Conservation (phyloP, 2,888 invertebrate species). For the Coenonympha arcania region DNA sequence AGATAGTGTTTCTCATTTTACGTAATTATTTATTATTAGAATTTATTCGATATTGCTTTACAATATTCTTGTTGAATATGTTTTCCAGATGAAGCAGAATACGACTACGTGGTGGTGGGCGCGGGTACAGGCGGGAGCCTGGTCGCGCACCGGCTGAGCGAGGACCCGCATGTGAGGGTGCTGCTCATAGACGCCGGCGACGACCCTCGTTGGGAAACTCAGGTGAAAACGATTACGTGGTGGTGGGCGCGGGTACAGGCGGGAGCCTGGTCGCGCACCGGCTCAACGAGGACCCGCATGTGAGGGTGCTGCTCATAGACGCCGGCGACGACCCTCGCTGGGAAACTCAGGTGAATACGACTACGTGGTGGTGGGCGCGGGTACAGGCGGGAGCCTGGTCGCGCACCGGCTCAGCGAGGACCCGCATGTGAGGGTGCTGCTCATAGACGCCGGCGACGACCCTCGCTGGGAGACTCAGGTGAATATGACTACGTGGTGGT, state of each 20-base stretch:
- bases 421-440: conserved; percentile 25
- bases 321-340: conserved; percentile 37
- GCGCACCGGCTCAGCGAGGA: conserved; percentile 34
- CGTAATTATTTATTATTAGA: too few relatives aligned
- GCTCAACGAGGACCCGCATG: conserved; percentile 28
- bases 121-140: conserved; percentile 37
- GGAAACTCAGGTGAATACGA: conserved; percentile 33
- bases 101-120: conserved; percentile 36
- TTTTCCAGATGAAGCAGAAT: conserved; percentile 19
- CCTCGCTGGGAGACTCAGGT: conserved; percentile 35
- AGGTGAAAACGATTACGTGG: conserved; percentile 37
- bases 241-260: conserved; percentile 37
- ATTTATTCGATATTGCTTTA: too few relatives aligned
- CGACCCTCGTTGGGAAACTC: conserved; percentile 33
- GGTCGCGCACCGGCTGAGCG: conserved; percentile 34
- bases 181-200: conserved; percentile 37
- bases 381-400: conserved; percentile 36
- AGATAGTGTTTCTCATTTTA: too few relatives aligned
- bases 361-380: conserved; percentile 36
- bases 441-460: conserved; percentile 39
- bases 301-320: conserved; percentile 33
- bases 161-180: conserved; percentile 25
- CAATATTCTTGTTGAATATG: too few relatives aligned
- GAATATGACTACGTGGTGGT: conserved; percentile 35
- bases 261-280: conserved; percentile 35